phyloP scores from a whole-genome alignment of 2,888 invertebrate genomes.

The Empis livida region DNA sequence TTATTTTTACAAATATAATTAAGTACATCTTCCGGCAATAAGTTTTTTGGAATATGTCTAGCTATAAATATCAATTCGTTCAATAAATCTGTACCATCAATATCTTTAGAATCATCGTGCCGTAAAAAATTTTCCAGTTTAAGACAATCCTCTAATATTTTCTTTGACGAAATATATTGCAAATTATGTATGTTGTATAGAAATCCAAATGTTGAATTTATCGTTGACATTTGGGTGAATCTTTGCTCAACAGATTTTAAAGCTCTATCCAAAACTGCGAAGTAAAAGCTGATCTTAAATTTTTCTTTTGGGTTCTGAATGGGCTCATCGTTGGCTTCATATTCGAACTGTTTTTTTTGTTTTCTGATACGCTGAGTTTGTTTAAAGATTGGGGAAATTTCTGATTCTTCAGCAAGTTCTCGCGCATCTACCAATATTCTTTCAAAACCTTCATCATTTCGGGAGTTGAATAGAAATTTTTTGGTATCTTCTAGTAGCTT shows the following conservation, averaged over 20 bases:
- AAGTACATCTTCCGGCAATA: background rate
- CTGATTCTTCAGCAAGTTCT: background rate
- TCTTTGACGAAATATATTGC: background rate
- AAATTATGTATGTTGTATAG: constrained; percentile 1
- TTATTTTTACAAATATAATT: background rate
- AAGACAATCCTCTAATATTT: background rate
- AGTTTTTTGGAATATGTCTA: background rate
- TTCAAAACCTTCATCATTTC: background rate
- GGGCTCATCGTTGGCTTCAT: no score
- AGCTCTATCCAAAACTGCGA: constrained; percentile 2
- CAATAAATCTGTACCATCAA: background rate
- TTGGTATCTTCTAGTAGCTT: background rate
- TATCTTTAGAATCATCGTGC: background rate
- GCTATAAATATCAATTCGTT: background rate
- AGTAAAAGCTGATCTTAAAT: constrained; percentile 5
- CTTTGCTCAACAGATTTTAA: constrained; percentile 3
- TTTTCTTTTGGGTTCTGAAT: constrained; percentile 2
- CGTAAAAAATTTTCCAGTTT: background rate
- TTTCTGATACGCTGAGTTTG: background rate
- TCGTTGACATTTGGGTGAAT: constrained; percentile 3
- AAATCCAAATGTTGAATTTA: constrained; percentile 2
- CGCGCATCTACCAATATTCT: background rate
- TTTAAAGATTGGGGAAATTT: background rate
- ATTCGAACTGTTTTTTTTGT: background rate
- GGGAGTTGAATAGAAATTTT: background rate